Base-by-base conservation (phyloP, 2,888 invertebrate genomes). In the Ellobium chinense region DNA sequence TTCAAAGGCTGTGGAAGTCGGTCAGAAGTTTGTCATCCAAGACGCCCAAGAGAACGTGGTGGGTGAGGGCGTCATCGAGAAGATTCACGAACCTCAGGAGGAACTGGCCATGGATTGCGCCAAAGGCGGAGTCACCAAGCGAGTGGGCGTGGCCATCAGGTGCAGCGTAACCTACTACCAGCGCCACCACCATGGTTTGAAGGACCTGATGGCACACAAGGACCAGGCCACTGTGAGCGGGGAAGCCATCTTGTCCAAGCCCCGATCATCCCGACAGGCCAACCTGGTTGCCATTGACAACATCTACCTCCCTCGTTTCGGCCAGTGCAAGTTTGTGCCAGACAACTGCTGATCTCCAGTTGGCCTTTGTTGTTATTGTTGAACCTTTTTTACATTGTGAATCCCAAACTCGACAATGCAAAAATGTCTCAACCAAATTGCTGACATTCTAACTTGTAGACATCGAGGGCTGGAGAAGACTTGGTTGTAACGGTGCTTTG, bases 21-120 rank as follows among this genome's bases (percentile, higher is more conserved):
- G 95, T 27, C 95, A 96, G 87, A 95, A 95, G 90, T 96, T 96
- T 88, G 95, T 95, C n/a, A 94, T 96, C 95, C 95, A 69, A 91
- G 85, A 87, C 72, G 74, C 82, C 1, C 66, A 82, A 3, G 76
- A 66, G 5, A 83, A 74, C 58, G 81, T 83, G 31, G 78, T 88
- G 31, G 90, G 90, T 46, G 84, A 85, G 27, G 88, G 83, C 14
- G 66, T 77, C 12, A 78, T 90, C 9, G 82, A 85, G 36, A 78
- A 81, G 0, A 82, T 87, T 31, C 82, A 83, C 37, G 84, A 76
- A 29, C 86, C 86, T 21, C 88, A 89, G 46, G 68, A 84, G 21
- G 89, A 88, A 78, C 56, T 80, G 24, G 80, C 84, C 36, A 86
- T 87, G 29, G 62, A 62, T 9, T 78, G 82, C 58, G 72, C 37